Conservation (phyloP, 2,113 vertebrate species). For the Cyphomyrus discorhynchus region DNA sequence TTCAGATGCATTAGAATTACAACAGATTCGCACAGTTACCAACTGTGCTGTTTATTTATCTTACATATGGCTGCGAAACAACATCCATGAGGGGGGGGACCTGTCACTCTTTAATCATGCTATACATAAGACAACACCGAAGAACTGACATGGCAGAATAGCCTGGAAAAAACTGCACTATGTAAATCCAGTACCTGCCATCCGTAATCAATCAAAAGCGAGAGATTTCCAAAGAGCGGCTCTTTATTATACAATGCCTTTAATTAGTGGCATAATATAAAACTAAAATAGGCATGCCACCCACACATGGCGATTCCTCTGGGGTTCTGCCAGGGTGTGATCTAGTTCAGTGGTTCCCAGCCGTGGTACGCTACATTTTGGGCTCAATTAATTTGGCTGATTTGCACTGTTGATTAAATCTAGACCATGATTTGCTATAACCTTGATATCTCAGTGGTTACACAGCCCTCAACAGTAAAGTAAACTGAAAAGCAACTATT, state of each 20-base stretch:
- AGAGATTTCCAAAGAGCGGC: background rate
- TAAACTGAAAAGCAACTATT: background rate
- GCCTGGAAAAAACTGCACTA: background rate
- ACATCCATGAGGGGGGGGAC: background rate
- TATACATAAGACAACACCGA: background rate
- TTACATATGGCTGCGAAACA: background rate
- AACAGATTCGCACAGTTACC: background rate
- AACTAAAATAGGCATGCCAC: background rate
- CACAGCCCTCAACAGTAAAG: background rate
- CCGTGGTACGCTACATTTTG: background rate
- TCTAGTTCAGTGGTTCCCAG: conserved; percentile 4
- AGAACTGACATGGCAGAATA: background rate
- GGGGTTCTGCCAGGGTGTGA: background rate
- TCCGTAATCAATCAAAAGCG: background rate
- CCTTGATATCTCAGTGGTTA: background rate
- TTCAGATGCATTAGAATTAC: background rate
- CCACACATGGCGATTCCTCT: background rate
- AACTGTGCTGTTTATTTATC: background rate
- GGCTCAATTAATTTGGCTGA: conserved; percentile 8
- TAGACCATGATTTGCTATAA: background rate
- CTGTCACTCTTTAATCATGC: background rate
- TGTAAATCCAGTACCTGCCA: background rate
- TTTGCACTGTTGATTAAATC: conserved; percentile 9
- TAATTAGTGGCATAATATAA: conserved; percentile 7
- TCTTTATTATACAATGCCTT: conserved; percentile 2